Base-by-base conservation (phyloP, 2,797 vertebrate genomes). In the Girardinus metallicus region DNA sequence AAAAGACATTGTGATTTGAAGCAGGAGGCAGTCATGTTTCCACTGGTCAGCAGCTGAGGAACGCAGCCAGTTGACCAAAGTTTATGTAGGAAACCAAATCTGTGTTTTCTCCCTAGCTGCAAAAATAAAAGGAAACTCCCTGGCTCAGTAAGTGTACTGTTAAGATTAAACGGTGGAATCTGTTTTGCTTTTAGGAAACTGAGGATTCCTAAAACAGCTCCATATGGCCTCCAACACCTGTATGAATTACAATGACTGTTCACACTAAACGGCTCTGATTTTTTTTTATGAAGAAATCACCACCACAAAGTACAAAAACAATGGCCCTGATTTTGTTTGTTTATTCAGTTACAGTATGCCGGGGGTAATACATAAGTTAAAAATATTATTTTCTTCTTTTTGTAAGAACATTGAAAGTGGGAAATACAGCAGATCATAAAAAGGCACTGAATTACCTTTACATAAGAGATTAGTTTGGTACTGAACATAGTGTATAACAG, bases 321-420 rank as follows among this genome's bases (percentile, higher is more conserved):
- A 41, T 77, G 73, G 88, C 83, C 88, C 91, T 90, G 83, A 91
- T 91, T 88, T 74, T 44, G 77, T 92, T 94, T 94, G 94, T 93
- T 94, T 79, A 79, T 89, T 78, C 80, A 76, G 85, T 78, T 89
- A 92, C 83, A 85, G 44, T 83, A 79, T 73, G 73, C 74, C 84
- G 73, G 53, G 55, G 77, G 73, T 72, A 77, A 36, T 41, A 80
- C 82, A 76, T 26, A 46, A 74, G 64, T 77, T 76, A 70, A 85
- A 89, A 87, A 82, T 39, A 23, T 26, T 68, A 68, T 75, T 81
- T 80, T 74, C 29, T 49, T 29, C 46, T 29, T 39, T 9, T 47
- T 79, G 36, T 77, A 44, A 83, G 74, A 88, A 83, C 71, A 85
- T 77, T 78, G 80, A 90, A 81, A 83, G 77, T 79, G 90, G 82